These are phyloP conservation scores for Cantharis lateralis DNA, from an alignment of 2,888 invertebrate species.

Conservation along the genomic window DNA sequence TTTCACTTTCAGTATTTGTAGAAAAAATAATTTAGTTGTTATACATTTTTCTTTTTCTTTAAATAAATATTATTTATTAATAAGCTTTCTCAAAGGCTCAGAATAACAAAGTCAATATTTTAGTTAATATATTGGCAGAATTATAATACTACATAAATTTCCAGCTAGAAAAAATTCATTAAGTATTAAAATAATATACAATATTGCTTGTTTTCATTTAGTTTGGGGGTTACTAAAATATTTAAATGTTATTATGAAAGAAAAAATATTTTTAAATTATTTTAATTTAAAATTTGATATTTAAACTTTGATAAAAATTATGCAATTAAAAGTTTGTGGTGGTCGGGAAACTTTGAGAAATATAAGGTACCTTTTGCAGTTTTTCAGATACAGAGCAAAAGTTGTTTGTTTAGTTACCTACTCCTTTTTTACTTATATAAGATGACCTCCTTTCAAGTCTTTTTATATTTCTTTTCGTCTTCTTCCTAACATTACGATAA, in stretches of 20 bases:
- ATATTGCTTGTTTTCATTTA: too few relatives aligned
- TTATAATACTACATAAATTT: too few relatives aligned
- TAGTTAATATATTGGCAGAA: too few relatives aligned
- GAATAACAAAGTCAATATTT: too few relatives aligned
- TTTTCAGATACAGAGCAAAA: background rate
- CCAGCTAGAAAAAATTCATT: too few relatives aligned
- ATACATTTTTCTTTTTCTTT: background rate
- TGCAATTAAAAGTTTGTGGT: background rate
- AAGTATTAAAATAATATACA: too few relatives aligned
- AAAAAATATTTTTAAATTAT: background rate
- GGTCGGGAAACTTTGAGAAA: background rate
- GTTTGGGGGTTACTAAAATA: background rate
- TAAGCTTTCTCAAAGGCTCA: too few relatives aligned
- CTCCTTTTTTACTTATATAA: slow-evolving; percentile 17
- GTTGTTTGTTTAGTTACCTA: background rate
- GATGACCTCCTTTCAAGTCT: slow-evolving; percentile 38
- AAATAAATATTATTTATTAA: too few relatives aligned
- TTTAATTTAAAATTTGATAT: background rate
- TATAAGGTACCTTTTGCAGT: background rate
- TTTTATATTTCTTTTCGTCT: slow-evolving; percentile 40
- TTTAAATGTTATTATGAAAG: background rate
- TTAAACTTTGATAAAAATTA: background rate
- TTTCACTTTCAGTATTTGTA: background rate
- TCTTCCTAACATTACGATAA: slow-evolving; percentile 40
- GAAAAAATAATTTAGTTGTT: background rate